phyloP scores from a whole-genome alignment of 2,888 invertebrate species.

The Gibbula magus region DNA sequence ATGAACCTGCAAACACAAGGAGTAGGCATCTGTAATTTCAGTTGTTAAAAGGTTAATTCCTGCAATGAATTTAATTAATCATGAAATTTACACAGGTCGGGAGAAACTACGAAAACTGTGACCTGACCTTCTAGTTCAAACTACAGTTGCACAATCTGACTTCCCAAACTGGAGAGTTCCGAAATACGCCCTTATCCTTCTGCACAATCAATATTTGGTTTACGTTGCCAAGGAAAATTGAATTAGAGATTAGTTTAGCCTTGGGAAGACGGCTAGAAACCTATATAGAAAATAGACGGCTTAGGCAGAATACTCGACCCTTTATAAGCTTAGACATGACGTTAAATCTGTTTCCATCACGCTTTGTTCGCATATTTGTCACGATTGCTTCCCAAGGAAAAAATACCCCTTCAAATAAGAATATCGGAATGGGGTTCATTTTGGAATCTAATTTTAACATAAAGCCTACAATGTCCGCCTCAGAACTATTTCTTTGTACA shows the following conservation, averaged over 20 bases:
- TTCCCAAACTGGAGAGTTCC: background rate
- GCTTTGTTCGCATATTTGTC: background rate
- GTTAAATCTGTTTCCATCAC: background rate
- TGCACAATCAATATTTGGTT: conserved; percentile 14
- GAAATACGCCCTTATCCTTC: background rate
- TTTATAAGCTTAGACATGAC: background rate
- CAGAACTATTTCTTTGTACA: too few species aligned
- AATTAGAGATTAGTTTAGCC: conserved; percentile 14
- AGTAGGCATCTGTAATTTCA: too few species aligned
- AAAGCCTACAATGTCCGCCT: too few species aligned
- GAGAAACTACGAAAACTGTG: too few species aligned
- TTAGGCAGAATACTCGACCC: background rate
- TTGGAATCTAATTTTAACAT: too few species aligned
- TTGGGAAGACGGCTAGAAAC: conserved; percentile 4
- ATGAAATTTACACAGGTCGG: too few species aligned
- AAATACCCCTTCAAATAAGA: too few species aligned
- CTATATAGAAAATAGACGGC: conserved; percentile 17
- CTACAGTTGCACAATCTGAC: background rate
- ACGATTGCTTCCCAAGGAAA: background rate
- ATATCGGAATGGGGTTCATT: too few species aligned
- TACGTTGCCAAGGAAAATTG: conserved; percentile 3
- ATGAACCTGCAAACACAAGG: too few species aligned
- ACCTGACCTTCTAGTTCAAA: too few species aligned
- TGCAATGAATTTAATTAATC: too few species aligned
- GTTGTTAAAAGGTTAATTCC: too few species aligned